These are phyloP conservation scores for Dendrolimus pini DNA, from an alignment of 2,888 invertebrate genomes.

Conservation along the genomic window DNA sequence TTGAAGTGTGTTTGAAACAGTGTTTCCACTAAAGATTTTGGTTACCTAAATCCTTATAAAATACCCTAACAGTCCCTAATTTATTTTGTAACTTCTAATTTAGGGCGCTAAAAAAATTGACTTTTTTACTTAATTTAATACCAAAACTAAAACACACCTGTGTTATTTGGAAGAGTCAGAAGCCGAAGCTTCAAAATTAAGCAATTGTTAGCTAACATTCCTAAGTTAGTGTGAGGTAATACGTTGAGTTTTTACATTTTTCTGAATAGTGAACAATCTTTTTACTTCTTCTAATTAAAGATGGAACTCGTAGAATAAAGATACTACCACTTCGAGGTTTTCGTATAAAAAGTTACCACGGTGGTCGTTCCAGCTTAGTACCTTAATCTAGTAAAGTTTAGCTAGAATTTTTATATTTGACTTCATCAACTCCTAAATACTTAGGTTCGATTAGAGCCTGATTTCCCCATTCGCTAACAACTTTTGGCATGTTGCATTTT, in stretches of 20 bases:
- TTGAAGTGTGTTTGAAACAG: too few species aligned
- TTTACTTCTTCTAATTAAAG: neutral
- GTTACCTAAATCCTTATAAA: too few species aligned
- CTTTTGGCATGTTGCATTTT: neutral
- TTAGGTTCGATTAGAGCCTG: neutral
- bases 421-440: neutral
- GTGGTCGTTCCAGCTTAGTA: neutral
- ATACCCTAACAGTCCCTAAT: too few species aligned
- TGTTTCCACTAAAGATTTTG: too few species aligned
- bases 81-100: too few species aligned
- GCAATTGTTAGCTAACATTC: conserved; percentile 10
- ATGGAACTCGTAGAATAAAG: neutral
- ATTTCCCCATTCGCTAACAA: neutral
- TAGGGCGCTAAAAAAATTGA: too few species aligned
- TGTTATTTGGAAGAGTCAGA: too few species aligned
- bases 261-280: neutral
- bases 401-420: neutral
- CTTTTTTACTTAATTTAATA: too few species aligned
- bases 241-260: neutral
- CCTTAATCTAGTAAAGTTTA: neutral
- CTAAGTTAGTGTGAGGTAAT: conserved; percentile 2
- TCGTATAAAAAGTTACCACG: neutral
- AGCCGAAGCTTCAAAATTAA: neutral
- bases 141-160: too few species aligned
- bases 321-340: neutral